Percentiles rank a stretch among this genome's conserved stretches.
Evolutionary conservation across 2,113 vertebrate genomes (phyloP).

Genomic region (Cacatua alba): DNA sequence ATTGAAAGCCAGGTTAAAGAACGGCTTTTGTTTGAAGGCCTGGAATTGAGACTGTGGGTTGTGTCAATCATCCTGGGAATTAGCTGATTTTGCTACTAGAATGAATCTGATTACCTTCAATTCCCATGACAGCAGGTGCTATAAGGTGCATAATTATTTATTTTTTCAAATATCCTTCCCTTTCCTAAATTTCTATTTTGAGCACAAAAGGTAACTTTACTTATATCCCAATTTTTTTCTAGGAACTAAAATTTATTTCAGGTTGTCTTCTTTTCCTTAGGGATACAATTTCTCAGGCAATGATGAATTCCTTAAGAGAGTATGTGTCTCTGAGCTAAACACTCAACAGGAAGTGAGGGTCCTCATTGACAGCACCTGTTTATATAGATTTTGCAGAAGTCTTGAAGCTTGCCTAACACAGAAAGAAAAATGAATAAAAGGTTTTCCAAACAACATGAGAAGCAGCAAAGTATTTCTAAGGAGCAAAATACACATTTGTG

Average conservation of each 20-base stretch:
- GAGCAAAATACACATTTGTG: not conserved
- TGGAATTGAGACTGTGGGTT: not conserved
- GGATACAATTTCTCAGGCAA: not conserved
- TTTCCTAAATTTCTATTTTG: not conserved
- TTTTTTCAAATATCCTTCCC: not conserved
- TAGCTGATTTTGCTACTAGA: not conserved
- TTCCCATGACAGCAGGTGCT: not conserved
- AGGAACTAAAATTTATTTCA: not conserved
- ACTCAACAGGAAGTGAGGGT: not conserved
- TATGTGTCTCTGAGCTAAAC: not conserved
- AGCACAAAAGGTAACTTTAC: rapidly evolving
- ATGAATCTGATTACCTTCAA: not conserved
- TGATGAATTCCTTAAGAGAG: not conserved
- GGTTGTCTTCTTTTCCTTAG: not conserved
- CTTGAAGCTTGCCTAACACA: not conserved
- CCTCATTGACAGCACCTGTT: not conserved
- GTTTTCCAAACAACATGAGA: not conserved
- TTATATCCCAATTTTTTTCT: not conserved
- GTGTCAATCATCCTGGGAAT: not conserved
- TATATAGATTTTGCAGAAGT: not conserved
- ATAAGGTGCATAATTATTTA: not conserved
- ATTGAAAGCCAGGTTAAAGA: not conserved
- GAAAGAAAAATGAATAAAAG: not conserved
- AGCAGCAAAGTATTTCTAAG: not conserved
- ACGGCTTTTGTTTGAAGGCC: not conserved